Evolutionary conservation across 2,797 vertebrate species (phyloP), one percentile per base, ranked within the genome.

Genomic region (Kryptolebias ocellatus): DNA sequence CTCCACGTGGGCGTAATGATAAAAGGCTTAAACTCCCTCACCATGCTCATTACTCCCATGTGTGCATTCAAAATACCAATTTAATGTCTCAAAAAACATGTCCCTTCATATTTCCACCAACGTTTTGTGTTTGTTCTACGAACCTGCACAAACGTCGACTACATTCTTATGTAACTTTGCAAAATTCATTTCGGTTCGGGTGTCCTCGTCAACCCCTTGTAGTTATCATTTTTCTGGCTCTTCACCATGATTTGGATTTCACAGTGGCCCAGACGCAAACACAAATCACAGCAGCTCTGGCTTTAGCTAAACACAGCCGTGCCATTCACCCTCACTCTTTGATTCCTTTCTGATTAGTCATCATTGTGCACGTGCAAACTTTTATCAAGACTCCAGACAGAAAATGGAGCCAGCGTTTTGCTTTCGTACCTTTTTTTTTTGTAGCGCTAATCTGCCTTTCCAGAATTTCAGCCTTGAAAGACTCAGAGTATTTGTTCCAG

Each of bases 31-130:
- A 72, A 70, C 76, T 8, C 55, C 79, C 81, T 83, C 80, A 79
- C 70, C 72, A 49, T 86, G 80, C 83, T 88, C 83, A 90, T 91
- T 88, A 87, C 85, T 85, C 84, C 87, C 81, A 85, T 89, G 78
- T 86, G 87, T 83, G 73, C 71, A 70, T 76, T 84, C 80, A 90
- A 87, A 91, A 89, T 86, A 90, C 71, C 78, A 89, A 91, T 87
- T 90, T 87, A 54, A 80, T 76, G 67, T 81, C 84, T 79, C 64
- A 53, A 66, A 80, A 81, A 86, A 79, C 74, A 66, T 67, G 53
- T 64, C 60, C 74, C 65, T 73, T 60, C 50, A 46, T 76, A 46
- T 81, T 74, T 77, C 76, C 71, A 71, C 78, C 74, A 80, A 76
- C 76, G 51, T 73, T 65, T 61, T 76, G 79, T 74, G 72, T 75